Conservation (phyloP, 2,113 vertebrate genomes). For the Ondatra zibethicus region DNA sequence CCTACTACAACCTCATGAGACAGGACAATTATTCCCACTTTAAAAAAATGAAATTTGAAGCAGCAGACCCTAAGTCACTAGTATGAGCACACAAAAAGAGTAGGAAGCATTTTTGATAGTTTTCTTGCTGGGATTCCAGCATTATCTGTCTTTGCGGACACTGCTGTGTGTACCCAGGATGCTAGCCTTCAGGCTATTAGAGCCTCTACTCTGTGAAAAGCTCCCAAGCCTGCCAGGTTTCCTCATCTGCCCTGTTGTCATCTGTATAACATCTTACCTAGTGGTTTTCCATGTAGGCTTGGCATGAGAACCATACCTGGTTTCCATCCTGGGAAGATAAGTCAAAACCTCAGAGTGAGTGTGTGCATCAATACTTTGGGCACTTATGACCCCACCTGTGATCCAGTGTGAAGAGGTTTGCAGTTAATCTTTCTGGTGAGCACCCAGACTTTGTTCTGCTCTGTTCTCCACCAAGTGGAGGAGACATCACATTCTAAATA, state of each 20-base stretch:
- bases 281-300: background rate
- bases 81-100: background rate
- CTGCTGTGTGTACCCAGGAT: background rate
- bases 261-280: background rate
- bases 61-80: background rate
- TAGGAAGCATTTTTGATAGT: background rate
- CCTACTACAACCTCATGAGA: background rate
- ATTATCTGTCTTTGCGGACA: background rate
- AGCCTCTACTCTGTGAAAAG: background rate
- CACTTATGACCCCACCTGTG: background rate
- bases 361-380: background rate
- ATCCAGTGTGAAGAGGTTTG: background rate
- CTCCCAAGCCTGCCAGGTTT: background rate
- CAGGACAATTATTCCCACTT: background rate
- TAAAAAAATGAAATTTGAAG: background rate
- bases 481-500: slow-evolving; percentile 6
- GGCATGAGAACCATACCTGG: background rate
- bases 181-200: background rate
- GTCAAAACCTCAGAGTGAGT: background rate
- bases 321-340: background rate
- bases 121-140: background rate
- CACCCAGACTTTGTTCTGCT: background rate
- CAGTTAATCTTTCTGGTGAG: background rate
- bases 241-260: background rate
- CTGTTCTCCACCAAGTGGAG: slow-evolving; percentile 13